Base-by-base conservation (phyloP, 1,140 invertebrate genomes). In the Euwallacea fornicatus region DNA sequence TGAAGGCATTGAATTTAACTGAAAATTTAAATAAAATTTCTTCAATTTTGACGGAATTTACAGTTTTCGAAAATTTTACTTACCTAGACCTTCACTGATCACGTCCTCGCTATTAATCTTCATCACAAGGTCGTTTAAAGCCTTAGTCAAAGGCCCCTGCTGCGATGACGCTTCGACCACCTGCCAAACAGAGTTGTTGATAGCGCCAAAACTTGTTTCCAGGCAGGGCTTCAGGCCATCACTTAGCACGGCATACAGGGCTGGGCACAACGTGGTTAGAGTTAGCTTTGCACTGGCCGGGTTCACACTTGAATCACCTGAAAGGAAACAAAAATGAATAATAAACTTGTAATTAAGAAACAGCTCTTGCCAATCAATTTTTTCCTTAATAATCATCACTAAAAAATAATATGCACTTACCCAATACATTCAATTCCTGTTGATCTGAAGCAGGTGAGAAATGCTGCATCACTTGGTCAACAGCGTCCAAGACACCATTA, bases 181-280 rank as follows among this genome's bases (percentile, higher is more conserved):
- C 83, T 93, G 91, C 94, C 94, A 96, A 53, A 94, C 92, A 9
- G 93, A 94, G 78, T 96, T 94, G 62, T 89, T 87, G 43, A 95
- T 90, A 41, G 91, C 88, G 44, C 93, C 94, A 81, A 96, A 96
- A 42, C 93, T 88, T 0, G 93, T 95, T 76, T 92, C 89, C 16
- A 95, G 85, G 74, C 85, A 87, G 15, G 92, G 88, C 79, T 92
- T 91, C 7, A 96, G 84, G 2, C 93, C 93, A 81, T 96, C 92
- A 71, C 89, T 90, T 71, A 96, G 88, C 47, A 96, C 86, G 1
- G 90, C 88, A 76, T 94, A 93, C 0, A 96, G 81, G n/a, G 93
- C 89, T 2, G 93, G 93, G 79, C 93, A 95, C 7, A 93, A 82
- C 58, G 87, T 87, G 55, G 88, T 88, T 2, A 94, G 78, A 53